These are phyloP conservation scores for Notodonta ziczac DNA, from an alignment of 2,888 invertebrate genomes.

Conservation along the genomic window DNA sequence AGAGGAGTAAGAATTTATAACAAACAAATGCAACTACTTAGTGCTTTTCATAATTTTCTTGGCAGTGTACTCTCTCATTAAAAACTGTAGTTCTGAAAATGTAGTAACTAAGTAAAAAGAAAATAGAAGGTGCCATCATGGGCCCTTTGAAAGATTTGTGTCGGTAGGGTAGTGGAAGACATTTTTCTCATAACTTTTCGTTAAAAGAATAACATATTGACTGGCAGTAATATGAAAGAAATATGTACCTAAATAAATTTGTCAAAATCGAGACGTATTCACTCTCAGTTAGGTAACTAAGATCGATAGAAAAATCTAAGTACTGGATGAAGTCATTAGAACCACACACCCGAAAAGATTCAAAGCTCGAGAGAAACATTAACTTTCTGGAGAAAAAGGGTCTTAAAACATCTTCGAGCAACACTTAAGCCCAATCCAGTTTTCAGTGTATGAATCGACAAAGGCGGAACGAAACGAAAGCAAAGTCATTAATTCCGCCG, in stretches of 20 bases:
- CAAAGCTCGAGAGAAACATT: conserved; percentile 3
- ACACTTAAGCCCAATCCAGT: conserved; percentile 54
- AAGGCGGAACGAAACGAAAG: conserved; percentile 58
- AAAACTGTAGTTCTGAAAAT: not conserved
- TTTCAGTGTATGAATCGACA: conserved; percentile 67
- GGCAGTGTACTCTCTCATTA: conserved; percentile 1
- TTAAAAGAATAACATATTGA: no score
- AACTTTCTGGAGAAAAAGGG: conserved; percentile 26
- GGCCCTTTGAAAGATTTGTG: not conserved
- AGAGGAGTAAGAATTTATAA: conserved; percentile 20
- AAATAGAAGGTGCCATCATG: not conserved
- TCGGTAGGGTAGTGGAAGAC: no score
- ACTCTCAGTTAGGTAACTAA: no score
- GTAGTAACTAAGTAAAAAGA: not conserved
- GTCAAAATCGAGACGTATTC: no score
- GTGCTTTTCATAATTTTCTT: conserved; percentile 4
- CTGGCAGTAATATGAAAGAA: no score
- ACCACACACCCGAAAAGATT: conserved; percentile 1
- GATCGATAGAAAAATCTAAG: not conserved
- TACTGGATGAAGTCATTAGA: not conserved
- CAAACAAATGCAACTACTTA: not conserved
- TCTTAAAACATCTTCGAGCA: conserved; percentile 29
- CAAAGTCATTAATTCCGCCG: conserved; percentile 79
- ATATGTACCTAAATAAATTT: no score
- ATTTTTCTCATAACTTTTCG: no score